A percentile compares a stretch with the other conserved stretches of the same genome.
phyloP scores from a whole-genome alignment of 2,888 invertebrate species.

The Sylvicola fuscatus region DNA sequence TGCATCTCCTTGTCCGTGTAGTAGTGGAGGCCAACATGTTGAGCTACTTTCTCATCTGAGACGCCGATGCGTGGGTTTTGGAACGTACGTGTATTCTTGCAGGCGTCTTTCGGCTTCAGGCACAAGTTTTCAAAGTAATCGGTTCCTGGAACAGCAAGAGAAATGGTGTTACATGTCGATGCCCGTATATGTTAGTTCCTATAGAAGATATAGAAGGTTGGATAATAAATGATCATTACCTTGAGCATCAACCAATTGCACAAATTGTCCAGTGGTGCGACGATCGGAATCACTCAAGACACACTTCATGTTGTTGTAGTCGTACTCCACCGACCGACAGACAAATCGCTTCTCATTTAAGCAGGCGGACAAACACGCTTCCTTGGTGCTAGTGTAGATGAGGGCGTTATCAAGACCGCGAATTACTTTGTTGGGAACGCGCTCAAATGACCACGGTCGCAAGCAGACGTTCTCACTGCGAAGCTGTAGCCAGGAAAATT shows the following conservation, averaged over 20 bases:
- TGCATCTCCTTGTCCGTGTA: slow-evolving; percentile 86
- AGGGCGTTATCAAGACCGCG: slow-evolving; percentile 78
- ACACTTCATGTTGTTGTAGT: slow-evolving; percentile 81
- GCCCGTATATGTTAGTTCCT: too few relatives aligned
- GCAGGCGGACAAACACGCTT: slow-evolving; percentile 82
- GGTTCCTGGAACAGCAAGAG: slow-evolving; percentile 13
- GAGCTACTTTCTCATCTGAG: slow-evolving; percentile 77
- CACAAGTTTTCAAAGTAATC: slow-evolving; percentile 85
- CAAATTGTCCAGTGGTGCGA: slow-evolving; percentile 67
- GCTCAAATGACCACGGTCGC: slow-evolving; percentile 83
- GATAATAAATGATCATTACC: slow-evolving; percentile 20
- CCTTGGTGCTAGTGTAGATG: slow-evolving; percentile 85
- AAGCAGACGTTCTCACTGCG: slow-evolving; percentile 81
- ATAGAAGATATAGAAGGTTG: too few relatives aligned
- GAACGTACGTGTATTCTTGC: slow-evolving; percentile 63
- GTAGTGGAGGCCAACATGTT: slow-evolving; percentile 79
- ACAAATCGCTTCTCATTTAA: slow-evolving; percentile 84
- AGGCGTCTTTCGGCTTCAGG: slow-evolving; percentile 70
- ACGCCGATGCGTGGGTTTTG: slow-evolving; percentile 71
- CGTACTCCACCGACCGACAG: slow-evolving; percentile 83
- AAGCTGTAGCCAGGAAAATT: too few relatives aligned
- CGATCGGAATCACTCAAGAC: slow-evolving; percentile 79
- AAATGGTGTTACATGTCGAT: too few relatives aligned
- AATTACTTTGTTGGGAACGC: slow-evolving; percentile 82
- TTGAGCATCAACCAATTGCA: slow-evolving; percentile 77